phyloP scores from a whole-genome alignment of 1,140 invertebrate genomes.

The Zophobas atratus region DNA sequence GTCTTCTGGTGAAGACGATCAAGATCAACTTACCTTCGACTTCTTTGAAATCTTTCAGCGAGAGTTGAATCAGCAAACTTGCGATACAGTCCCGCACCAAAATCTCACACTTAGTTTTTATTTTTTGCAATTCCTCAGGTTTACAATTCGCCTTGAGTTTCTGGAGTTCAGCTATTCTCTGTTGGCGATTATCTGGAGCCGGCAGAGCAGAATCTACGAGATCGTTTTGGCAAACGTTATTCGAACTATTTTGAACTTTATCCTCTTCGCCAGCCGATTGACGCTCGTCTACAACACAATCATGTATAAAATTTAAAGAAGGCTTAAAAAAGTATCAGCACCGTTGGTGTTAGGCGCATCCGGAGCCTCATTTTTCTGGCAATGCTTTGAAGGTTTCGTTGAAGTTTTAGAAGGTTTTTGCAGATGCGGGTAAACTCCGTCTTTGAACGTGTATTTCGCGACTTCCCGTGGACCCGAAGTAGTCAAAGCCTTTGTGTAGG shows the following conservation, averaged over 20 bases:
- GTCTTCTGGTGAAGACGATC: neutral
- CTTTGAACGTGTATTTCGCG: constrained; percentile 63
- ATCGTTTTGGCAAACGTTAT: constrained; percentile 73
- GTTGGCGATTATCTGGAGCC: constrained; percentile 74
- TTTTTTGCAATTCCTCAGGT: constrained; percentile 82
- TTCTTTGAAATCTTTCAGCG: constrained; percentile 86
- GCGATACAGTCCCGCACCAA: constrained; percentile 83
- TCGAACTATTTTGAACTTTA: constrained; percentile 64
- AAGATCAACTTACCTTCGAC: constrained; percentile 79
- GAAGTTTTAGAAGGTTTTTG: constrained; percentile 54
- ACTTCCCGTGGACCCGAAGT: constrained; percentile 69
- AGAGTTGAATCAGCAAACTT: constrained; percentile 83
- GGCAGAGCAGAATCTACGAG: constrained; percentile 81
- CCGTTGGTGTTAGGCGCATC: constrained; percentile 57
- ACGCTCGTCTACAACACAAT: constrained; percentile 56
- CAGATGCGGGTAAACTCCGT: constrained; percentile 56
- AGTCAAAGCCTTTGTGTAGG: constrained; percentile 78
- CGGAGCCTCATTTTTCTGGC: constrained; percentile 62
- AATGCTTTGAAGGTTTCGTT: constrained; percentile 56
- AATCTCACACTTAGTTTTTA: constrained; percentile 75
- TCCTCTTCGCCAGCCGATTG: constrained; percentile 60
- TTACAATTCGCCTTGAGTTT: constrained; percentile 87
- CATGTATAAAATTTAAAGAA: constrained; percentile 1
- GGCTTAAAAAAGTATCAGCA: constrained; percentile 10
- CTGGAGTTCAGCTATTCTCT: constrained; percentile 77